Evolutionary conservation across 2,113 vertebrate species (phyloP), one percentile per base, ranked within the genome.

Genomic region (Chascanopsetta lugubris): DNA sequence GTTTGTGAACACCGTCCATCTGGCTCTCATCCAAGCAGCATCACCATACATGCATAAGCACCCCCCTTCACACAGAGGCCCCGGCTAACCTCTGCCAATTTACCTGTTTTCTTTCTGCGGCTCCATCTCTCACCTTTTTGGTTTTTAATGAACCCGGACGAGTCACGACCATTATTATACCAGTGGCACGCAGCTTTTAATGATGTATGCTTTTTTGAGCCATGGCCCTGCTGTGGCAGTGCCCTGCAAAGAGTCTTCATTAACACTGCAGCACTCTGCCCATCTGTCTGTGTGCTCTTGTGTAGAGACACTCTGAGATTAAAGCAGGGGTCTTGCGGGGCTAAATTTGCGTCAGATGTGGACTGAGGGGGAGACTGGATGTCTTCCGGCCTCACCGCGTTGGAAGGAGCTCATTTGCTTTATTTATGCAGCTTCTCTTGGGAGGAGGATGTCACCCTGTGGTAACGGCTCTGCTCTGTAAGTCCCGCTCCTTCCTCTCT

Each of bases 61-160:
- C 18, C 45, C 21, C n/a, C n/a, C n/a, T n/a, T n/a, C 20, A 22
- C 40, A n/a, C 15, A 13, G 10, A 26, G 25, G 24, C 59, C 67
- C 60, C 34, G 8, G 40, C 12, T 38, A 65, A 24, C n/a, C 10
- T 34, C 64, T 26, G 57, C 75, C 70, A 80, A 69, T 85, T 82
- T 57, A 50, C 46, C 74, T 72, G 59, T 86, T 82, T 80, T 87
- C 79, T 88, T 83, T 83, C 65, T 63, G 64, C 25, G 5, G 30
- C 58, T 57, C 40, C 21, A 32, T 12, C 2, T 5, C 57, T 80
- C 65, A 78, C 72, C 77, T 84, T 82, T 76, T 8, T 77, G 54
- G 60, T 61, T 82, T 80, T 82, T 85, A 87, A 88, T 79, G 76
- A 89, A 79, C 57, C 56, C 4, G 0, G 43, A 21, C 60, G 72